Evolutionary conservation across 2,797 vertebrate species (phyloP).

Genomic region (Psittacula derbiana): DNA sequence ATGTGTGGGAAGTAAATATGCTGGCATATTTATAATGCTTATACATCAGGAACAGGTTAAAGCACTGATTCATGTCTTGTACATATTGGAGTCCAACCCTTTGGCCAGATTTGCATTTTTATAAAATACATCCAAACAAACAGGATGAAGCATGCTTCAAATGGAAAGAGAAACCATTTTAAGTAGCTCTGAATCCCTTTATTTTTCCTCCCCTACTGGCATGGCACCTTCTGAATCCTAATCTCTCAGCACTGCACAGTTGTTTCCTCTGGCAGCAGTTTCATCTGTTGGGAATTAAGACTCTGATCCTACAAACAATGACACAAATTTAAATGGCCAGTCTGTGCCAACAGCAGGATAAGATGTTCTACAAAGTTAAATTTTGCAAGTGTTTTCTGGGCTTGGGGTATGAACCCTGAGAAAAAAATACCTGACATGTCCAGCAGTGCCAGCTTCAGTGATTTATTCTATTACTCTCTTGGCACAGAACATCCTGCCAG

Average conservation of each 20-base stretch:
- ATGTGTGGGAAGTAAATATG: not conserved
- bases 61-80: not conserved
- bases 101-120: not conserved
- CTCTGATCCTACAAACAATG: not conserved
- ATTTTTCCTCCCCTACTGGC: not conserved
- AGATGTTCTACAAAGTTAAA: not conserved
- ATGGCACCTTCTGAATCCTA: not conserved
- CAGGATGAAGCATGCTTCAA: not conserved
- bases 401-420: not conserved
- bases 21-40: not conserved
- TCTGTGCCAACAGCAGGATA: not conserved
- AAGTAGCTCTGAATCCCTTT: not conserved
- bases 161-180: not conserved
- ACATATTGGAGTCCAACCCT: not conserved
- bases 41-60: not conserved
- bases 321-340: not conserved
- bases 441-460: not conserved
- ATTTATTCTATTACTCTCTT: not conserved
- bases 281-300: not conserved
- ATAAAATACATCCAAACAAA: not conserved
- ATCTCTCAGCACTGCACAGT: not conserved
- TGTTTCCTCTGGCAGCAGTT: not conserved
- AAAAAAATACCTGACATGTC: not conserved
- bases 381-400: not conserved
- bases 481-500: not conserved